Conservation (phyloP, 1,140 invertebrate genomes). For the Ylistrum balloti region DNA sequence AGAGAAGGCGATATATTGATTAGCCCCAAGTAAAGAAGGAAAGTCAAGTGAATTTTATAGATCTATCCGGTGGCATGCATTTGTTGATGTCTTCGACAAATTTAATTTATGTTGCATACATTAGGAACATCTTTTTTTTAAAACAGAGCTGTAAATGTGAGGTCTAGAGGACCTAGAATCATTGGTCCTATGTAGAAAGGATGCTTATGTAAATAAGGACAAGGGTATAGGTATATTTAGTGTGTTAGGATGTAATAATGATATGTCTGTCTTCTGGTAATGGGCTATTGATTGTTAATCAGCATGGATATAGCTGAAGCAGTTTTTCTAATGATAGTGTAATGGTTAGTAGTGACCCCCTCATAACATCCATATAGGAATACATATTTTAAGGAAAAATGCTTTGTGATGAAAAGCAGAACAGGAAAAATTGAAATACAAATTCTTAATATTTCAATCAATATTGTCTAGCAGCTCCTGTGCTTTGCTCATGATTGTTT, state of each 20-base stretch:
- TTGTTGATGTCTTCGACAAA: constrained; percentile 1
- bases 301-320: background rate
- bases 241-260: background rate
- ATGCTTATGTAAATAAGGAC: background rate
- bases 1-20: constrained; percentile 38
- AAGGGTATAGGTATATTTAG: background rate
- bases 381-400: background rate
- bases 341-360: background rate
- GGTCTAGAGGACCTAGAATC: background rate
- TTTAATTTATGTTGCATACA: background rate
- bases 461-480: background rate
- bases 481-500: background rate
- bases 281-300: background rate
- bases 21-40: constrained; percentile 33
- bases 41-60: constrained; percentile 33
- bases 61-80: constrained; percentile 26
- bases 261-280: background rate
- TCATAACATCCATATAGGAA: background rate
- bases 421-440: background rate
- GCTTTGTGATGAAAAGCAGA: background rate
- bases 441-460: background rate
- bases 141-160: background rate
- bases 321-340: background rate
- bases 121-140: too few species aligned
- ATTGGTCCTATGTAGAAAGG: background rate